Evolutionary conservation across 1,140 invertebrate genomes (phyloP).

Genomic region (Drosophila simulans): DNA sequence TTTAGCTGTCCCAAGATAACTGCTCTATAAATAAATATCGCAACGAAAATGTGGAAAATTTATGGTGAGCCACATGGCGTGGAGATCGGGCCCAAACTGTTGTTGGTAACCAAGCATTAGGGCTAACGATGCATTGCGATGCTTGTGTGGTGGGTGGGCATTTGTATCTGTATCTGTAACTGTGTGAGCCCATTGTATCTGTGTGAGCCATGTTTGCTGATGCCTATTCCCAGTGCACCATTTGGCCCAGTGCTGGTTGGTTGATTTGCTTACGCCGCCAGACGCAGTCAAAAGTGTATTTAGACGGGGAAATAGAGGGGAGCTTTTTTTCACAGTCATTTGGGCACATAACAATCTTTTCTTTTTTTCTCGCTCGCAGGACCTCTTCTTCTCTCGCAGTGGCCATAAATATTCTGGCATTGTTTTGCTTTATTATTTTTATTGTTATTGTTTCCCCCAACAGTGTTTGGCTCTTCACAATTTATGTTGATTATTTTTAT

Average conservation of each 20-base stretch:
- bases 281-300: conserved; percentile 70
- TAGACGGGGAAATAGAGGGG: conserved; percentile 23
- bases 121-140: conserved; percentile 43
- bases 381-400: conserved; percentile 32
- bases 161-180: conserved; percentile 1
- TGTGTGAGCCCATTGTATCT: conserved; percentile 7
- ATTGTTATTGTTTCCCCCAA: conserved; percentile 75
- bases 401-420: conserved; percentile 78
- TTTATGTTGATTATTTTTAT: conserved; percentile 84
- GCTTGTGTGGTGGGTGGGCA: conserved; percentile 3
- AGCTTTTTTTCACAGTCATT: conserved; percentile 72
- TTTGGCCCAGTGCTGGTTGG: conserved; percentile 67
- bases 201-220: conserved; percentile 25
- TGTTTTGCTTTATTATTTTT: conserved; percentile 83
- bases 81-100: conserved; percentile 12
- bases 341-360: conserved; percentile 63
- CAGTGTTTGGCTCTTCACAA: conserved; percentile 51
- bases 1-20: conserved; percentile 11
- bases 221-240: conserved; percentile 67
- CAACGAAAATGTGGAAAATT: conserved; percentile 4
- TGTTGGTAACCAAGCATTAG: conserved; percentile 42
- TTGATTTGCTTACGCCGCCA: conserved; percentile 77
- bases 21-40: conserved; percentile 17
- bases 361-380: conserved; percentile 20
- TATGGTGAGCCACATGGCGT: conserved; percentile 1